A percentile compares a stretch with the other conserved stretches of the same genome.
Conservation (phyloP, 1,140 invertebrate species). For the Philopotamus ludificatus region DNA sequence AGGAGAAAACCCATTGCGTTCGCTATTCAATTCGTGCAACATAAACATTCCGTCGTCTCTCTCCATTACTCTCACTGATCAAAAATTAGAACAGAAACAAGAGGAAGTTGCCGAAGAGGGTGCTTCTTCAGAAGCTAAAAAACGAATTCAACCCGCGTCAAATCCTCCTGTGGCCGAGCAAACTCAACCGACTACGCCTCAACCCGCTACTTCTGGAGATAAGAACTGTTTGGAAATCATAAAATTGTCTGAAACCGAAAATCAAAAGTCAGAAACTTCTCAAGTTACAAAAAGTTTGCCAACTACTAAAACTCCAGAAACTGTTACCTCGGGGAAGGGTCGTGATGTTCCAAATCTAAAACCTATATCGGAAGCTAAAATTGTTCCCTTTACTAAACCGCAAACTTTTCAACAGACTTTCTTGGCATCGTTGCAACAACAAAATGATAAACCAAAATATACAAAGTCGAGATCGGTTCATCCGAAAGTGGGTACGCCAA, state of each 20-base stretch:
- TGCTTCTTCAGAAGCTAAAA: constrained; percentile 36
- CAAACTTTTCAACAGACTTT: constrained; percentile 57
- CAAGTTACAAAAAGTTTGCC: constrained; percentile 44
- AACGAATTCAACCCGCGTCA: constrained; percentile 35
- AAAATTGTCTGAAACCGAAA: constrained; percentile 55
- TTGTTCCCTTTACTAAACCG: constrained; percentile 47
- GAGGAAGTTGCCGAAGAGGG: constrained; percentile 14
- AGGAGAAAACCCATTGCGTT: constrained; percentile 51
- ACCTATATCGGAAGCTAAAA: constrained; percentile 55
- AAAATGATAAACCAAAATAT: constrained; percentile 52
- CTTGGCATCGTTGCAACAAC: constrained; percentile 52
- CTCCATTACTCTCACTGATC: constrained; percentile 60
- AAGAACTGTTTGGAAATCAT: constrained; percentile 63
- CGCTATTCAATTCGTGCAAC: constrained; percentile 60
- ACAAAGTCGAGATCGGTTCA: constrained; percentile 53
- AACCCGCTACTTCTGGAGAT: constrained; percentile 53
- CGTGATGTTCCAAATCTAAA: constrained; percentile 56
- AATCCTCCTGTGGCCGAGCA: constrained; percentile 14
- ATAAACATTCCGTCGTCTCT: constrained; percentile 61
- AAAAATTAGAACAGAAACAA: constrained; percentile 49
- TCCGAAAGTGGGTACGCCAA: constrained; percentile 51
- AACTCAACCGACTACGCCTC: constrained; percentile 4
- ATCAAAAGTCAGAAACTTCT: constrained; percentile 46
- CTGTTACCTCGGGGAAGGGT: constrained; percentile 49
- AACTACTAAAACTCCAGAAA: constrained; percentile 39